These are phyloP conservation scores for Trinorchestia longiramus DNA, from an alignment of 1,140 invertebrate genomes.

Conservation along the genomic window DNA sequence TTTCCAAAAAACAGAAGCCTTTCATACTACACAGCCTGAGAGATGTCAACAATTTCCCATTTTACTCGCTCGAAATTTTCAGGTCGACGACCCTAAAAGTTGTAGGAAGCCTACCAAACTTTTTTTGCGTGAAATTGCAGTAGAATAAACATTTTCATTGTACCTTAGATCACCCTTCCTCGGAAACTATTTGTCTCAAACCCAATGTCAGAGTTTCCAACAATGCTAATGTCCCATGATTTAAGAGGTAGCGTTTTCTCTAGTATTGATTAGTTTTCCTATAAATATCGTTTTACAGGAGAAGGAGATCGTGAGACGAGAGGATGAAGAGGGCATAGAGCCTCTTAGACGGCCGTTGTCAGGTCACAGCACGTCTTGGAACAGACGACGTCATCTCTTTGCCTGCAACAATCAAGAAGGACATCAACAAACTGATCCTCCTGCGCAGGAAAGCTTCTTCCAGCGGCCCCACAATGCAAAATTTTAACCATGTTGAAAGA, in stretches of 20 bases:
- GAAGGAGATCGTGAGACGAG: neutral
- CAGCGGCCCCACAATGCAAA: neutral
- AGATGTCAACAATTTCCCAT: too few relatives aligned
- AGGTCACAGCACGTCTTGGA: constrained; percentile 12
- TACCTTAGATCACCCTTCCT: neutral
- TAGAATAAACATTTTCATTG: too few relatives aligned
- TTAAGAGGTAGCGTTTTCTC: neutral
- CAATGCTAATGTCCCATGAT: neutral
- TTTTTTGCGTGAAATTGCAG: too few relatives aligned
- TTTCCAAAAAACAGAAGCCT: too few relatives aligned
- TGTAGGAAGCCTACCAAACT: too few relatives aligned
- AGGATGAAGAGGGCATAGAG: neutral
- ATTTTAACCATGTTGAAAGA: neutral
- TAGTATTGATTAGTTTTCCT: neutral
- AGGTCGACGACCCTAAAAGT: too few relatives aligned
- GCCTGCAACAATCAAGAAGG: neutral
- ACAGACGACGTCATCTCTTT: neutral
- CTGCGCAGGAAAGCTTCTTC: neutral
- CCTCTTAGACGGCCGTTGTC: neutral
- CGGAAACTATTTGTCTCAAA: neutral
- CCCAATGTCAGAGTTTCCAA: neutral
- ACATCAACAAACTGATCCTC: neutral
- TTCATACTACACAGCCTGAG: too few relatives aligned
- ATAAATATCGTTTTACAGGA: neutral
- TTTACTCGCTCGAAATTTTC: too few relatives aligned